Evolutionary conservation across 2,888 invertebrate species (phyloP), one percentile per base, ranked within the genome.

Genomic region (Rhamnusium bicolor): DNA sequence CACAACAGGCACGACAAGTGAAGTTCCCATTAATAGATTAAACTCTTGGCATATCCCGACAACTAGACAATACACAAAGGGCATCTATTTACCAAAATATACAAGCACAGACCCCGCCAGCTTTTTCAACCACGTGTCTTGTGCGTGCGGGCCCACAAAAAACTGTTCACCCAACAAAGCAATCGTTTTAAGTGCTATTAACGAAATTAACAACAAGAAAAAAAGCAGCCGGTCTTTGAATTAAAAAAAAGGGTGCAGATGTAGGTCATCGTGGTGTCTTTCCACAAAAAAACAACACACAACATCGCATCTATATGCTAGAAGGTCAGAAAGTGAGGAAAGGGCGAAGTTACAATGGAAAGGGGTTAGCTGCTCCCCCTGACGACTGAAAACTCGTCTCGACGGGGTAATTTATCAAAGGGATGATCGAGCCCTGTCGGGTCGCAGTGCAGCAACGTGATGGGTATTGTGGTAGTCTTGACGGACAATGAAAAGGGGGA

Each of bases 171-270:
- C 67, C 69, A 63, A 78, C 76, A 79, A 69, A 24, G 67, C 67
- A 67, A 67, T 67, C 67, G 67, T 69, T 80, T 77, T 74, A 74
- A 78, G 79, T 73, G 71, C 77, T 72, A 80, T 80, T 80, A 79
- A 77, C 75, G 77, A 72, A 77, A 79, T 80, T 79, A 80, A 77
- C 79, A 73, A 69, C 71, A 49, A 71, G 78, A 75, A 80, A 75
- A 79, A 71, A 65, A 27, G 32, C 46, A 65, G 58, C 49, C 62
- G 67, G 47, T 19, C 54, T 24, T 32, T 24, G 27, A 10, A 21
- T 24, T 18, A 40, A 19, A 29, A 53, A 65, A 56, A 46, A 8
- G 56, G 24, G 10, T 10, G 56, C 46, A 40, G 54, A 56, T 67
- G 67, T 46, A 46, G 67, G 67, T 67, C 67, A 27, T 19, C 40